phyloP scores from a whole-genome alignment of 2,888 invertebrate genomes.

The Drosophila colorata region DNA sequence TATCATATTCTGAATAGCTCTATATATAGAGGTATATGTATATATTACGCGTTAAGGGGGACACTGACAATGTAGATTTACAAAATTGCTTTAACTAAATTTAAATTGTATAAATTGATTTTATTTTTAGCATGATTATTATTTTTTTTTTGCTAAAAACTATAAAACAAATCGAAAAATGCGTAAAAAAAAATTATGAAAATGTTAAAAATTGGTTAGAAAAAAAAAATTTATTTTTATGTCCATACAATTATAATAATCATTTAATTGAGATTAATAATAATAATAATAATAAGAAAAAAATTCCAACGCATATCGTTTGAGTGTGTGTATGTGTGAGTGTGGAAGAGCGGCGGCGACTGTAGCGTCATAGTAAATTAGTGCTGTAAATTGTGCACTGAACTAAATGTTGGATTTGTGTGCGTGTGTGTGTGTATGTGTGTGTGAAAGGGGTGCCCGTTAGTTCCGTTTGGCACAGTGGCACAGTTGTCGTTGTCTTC shows the following conservation, averaged over 20 bases:
- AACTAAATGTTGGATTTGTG: slow-evolving; percentile 6
- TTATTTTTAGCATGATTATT: background rate
- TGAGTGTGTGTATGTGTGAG: slow-evolving; percentile 10
- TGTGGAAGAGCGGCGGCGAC: slow-evolving; percentile 47
- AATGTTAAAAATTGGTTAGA: background rate
- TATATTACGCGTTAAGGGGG: slow-evolving; percentile 8
- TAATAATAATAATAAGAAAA: slow-evolving; percentile 12
- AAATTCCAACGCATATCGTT: slow-evolving; percentile 27
- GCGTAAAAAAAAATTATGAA: background rate
- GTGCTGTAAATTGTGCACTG: slow-evolving; percentile 33
- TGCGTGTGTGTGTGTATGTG: slow-evolving; percentile 11
- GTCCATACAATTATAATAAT: slow-evolving; percentile 20
- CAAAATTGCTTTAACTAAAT: slow-evolving; percentile 69
- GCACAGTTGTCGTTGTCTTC: slow-evolving; percentile 21
- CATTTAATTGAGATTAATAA: slow-evolving; percentile 9
- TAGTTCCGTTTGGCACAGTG: slow-evolving; percentile 36
- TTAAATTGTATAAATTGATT: slow-evolving; percentile 38
- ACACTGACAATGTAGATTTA: slow-evolving; percentile 22
- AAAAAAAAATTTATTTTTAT: background rate
- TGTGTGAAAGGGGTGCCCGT: slow-evolving; percentile 9
- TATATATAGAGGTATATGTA: slow-evolving; percentile 1
- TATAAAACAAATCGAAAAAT: slow-evolving; percentile 30
- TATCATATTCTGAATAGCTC: slow-evolving; percentile 14
- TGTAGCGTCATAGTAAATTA: slow-evolving; percentile 5
- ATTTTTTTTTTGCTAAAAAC: slow-evolving; percentile 38